These are phyloP conservation scores for Latrodectus elegans DNA, from an alignment of 2,888 invertebrate species.

Conservation along the genomic window DNA sequence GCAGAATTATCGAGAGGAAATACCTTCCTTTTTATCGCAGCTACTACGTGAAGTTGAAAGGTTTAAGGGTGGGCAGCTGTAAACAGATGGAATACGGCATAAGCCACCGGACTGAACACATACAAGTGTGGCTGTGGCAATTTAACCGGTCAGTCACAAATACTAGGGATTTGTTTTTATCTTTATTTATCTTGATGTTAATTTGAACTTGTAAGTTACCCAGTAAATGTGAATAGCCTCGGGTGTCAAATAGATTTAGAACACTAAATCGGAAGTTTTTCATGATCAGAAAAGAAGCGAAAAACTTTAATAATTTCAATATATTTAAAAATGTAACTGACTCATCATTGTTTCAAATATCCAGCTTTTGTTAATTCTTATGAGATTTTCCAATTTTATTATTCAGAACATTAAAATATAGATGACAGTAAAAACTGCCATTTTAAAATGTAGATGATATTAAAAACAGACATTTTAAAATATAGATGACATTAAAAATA, in stretches of 20 bases:
- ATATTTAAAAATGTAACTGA: too few species aligned
- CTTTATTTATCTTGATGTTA: conserved; percentile 44
- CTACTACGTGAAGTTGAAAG: conserved; percentile 53
- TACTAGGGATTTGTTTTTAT: conserved; percentile 41
- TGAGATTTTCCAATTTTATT: too few species aligned
- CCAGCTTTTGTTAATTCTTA: too few species aligned
- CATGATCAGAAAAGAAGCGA: too few species aligned
- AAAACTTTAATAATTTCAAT: too few species aligned
- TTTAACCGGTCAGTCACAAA: conserved; percentile 56
- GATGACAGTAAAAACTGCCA: too few species aligned
- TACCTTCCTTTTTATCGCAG: conserved; percentile 40
- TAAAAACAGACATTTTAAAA: too few species aligned
- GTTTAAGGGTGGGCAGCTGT: conserved; percentile 51
- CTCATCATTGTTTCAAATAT: too few species aligned
- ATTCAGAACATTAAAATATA: too few species aligned
- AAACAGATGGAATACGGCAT: conserved; percentile 47
- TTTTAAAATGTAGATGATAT: too few species aligned
- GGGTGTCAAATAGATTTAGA: background rate
- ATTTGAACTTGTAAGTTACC: conserved; percentile 36
- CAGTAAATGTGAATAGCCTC: conserved; percentile 12
- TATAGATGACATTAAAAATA: too few species aligned
- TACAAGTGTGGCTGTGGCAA: conserved; percentile 62
- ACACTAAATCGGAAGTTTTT: background rate
- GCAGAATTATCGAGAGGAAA: conserved; percentile 58
- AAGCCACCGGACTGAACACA: conserved; percentile 44